These are phyloP conservation scores for Brachionus angularis DNA, from an alignment of 1,140 invertebrate species.

Conservation along the genomic window DNA sequence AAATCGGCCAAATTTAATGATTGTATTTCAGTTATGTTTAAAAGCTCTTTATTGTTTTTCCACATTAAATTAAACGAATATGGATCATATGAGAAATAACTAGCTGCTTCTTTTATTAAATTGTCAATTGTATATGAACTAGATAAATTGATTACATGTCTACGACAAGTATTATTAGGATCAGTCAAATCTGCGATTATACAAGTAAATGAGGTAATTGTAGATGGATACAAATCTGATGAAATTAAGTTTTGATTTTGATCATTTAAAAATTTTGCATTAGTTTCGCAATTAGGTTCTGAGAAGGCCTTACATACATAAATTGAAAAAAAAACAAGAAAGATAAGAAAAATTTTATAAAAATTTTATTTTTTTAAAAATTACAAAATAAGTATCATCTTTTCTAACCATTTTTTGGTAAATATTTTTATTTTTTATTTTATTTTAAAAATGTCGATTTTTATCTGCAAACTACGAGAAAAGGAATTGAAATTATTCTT, in stretches of 20 bases:
- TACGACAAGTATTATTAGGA: constrained; percentile 41
- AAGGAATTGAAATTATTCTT: no score
- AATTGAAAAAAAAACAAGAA: no score
- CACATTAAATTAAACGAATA: constrained; percentile 60
- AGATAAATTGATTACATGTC: constrained; percentile 59
- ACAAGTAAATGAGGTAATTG: constrained; percentile 12
- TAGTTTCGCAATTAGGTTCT: no score
- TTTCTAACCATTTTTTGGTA: constrained; percentile 18
- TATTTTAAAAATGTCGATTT: background rate
- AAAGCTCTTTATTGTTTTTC: constrained; percentile 47
- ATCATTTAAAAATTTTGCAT: no score
- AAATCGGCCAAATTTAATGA: constrained; percentile 2
- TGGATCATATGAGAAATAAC: constrained; percentile 60
- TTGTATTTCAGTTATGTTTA: constrained; percentile 28
- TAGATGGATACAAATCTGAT: background rate
- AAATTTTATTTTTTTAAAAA: background rate
- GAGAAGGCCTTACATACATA: no score
- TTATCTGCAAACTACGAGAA: background rate
- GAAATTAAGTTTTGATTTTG: no score
- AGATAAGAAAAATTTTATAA: no score
- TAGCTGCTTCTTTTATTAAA: constrained; percentile 60
- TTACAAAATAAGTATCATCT: constrained; percentile 4
- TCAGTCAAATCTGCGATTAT: constrained; percentile 34
- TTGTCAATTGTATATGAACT: constrained; percentile 59
- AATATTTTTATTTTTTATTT: no score